Evolutionary conservation across 2,888 invertebrate genomes (phyloP).

Genomic region (Hedya salicella): DNA sequence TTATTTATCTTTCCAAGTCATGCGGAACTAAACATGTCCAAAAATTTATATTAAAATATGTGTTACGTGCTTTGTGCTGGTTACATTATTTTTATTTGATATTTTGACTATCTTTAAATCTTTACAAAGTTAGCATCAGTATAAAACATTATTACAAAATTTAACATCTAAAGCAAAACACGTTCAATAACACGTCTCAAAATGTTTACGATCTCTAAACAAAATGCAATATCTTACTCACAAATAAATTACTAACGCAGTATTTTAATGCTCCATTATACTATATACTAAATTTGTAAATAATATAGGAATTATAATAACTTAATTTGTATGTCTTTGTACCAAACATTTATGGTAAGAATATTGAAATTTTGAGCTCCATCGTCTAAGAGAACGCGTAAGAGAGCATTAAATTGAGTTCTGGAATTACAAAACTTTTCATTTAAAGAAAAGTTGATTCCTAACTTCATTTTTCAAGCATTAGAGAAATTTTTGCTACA

Average conservation of each 20-base stretch:
- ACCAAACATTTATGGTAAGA: slow-evolving; percentile 74
- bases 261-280: slow-evolving; percentile 56
- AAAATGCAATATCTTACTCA: slow-evolving; percentile 77
- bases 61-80: slow-evolving; percentile 49
- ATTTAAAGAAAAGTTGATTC: slow-evolving; percentile 72
- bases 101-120: slow-evolving; percentile 56
- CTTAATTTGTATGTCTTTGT: slow-evolving; percentile 83
- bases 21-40: slow-evolving; percentile 26
- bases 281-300: slow-evolving; percentile 72
- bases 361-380: slow-evolving; percentile 64
- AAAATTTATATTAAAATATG: slow-evolving; percentile 33
- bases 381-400: slow-evolving; percentile 55
- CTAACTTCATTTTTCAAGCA: slow-evolving; percentile 63
- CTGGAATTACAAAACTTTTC: slow-evolving; percentile 73
- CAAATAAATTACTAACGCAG: slow-evolving; percentile 77
- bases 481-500: slow-evolving; percentile 72
- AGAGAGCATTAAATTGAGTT: slow-evolving; percentile 66
- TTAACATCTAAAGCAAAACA: slow-evolving; percentile 68
- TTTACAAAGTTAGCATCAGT: slow-evolving; percentile 45
- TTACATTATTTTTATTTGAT: slow-evolving; percentile 49
- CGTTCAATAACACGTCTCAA: slow-evolving; percentile 67
- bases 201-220: slow-evolving; percentile 70
- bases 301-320: slow-evolving; percentile 73
- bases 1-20: not conserved
- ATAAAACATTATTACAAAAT: slow-evolving; percentile 50